Conservation (phyloP, 2,113 vertebrate species). For the Anguilla japonica region DNA sequence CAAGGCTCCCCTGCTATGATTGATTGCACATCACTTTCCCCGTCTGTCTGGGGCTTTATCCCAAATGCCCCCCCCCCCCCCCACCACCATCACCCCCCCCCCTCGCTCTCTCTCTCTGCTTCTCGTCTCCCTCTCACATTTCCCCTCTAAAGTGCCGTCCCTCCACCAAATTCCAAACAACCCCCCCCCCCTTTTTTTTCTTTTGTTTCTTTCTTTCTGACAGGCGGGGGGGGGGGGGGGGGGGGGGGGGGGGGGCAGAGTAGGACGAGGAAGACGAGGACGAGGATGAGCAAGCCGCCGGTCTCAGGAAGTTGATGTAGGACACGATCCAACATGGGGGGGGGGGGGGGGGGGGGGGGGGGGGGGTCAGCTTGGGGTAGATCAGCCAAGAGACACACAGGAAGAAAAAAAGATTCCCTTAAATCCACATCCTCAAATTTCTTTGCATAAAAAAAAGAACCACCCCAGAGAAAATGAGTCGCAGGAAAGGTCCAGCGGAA, state of each 20-base stretch:
- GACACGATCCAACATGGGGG: neutral
- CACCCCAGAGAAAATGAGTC: neutral
- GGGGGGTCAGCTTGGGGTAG: neutral
- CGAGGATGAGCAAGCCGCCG: neutral
- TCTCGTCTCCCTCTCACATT: neutral
- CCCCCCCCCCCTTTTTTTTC: neutral
- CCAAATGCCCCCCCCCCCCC: neutral
- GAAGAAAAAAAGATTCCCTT: neutral
- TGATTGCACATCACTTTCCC: constrained; percentile 20
- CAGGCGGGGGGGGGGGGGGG: neutral
- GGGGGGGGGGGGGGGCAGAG: neutral
- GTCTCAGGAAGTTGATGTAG: constrained; percentile 10
- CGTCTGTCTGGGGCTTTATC: constrained; percentile 3
- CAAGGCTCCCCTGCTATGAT: neutral
- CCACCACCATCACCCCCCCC: neutral
- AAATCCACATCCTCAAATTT: neutral
- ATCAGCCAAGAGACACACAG: neutral
- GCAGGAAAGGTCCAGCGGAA: neutral
- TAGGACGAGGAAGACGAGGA: constrained; percentile 6
- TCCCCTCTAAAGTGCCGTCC: neutral
- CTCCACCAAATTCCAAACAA: neutral
- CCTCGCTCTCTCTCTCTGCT: neutral
- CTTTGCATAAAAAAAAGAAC: neutral
- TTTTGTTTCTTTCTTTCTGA: neutral
- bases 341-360: neutral